Evolutionary conservation across 1,140 invertebrate genomes (phyloP), one percentile per base, ranked within the genome.

Genomic region (Lordiphosa stackelbergi): DNA sequence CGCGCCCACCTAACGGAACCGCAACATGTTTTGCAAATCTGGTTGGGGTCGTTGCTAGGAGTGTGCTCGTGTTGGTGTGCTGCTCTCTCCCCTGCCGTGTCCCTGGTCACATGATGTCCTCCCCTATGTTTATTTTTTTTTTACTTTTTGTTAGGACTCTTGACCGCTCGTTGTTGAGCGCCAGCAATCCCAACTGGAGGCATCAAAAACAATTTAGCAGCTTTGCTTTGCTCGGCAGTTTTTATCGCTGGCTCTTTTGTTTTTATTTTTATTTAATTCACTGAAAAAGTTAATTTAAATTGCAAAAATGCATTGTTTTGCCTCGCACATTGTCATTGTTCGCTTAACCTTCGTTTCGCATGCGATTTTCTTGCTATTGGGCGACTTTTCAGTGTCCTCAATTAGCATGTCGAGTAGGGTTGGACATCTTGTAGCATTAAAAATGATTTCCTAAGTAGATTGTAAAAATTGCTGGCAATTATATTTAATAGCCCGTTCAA

Each of bases 361-460:
- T 10, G 36, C 43, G 37, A 31, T 38, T 56, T 49, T n/a, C 24
- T 36, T 28, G 45, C 10, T 36, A 22, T 16, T 11, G 22, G 31
- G 56, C 31, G 35, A 66, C 53, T 19, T 49, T 53, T 38, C 42
- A 41, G 37, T 53, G 45, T 7, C 55, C 61, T 46, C 75, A 79
- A 79, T 79, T 79, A 79, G 75, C 75, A 81, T 81, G 47, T 46
- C 10, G 16, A 40, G 5, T 11, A 13, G 16, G 24, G 38, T 22
- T 36, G 62, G 62, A 48, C 36, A 38, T 53, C 46, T 31, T 42
- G 61, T 48, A 53, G 64, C 74, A 81, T 81, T 75, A 72, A 72
- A 79, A 75, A 83, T 79, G 77, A 81, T 81, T 83, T 81, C 53
- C 77, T 64, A 75, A 83, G 77, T 81, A 83, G 66, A 81, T 83